Percentiles rank a stretch among this genome's conserved stretches.
Conservation (phyloP, 2,797 vertebrate genomes). For the Alectoris magna region DNA sequence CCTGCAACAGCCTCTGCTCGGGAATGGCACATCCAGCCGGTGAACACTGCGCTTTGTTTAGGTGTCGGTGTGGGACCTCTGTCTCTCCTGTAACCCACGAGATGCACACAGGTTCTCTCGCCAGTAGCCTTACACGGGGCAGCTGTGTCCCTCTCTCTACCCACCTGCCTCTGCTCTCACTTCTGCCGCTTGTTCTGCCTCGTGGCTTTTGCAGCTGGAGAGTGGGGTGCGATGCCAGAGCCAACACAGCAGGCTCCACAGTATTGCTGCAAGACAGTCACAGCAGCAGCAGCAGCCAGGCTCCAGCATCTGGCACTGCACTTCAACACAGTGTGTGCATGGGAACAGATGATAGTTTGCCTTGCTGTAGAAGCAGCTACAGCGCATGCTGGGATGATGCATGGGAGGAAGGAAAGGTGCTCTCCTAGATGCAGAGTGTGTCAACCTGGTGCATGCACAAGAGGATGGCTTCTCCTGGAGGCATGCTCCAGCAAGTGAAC, state of each 20-base stretch:
- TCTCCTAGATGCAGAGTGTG: not conserved
- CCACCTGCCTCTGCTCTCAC: not conserved
- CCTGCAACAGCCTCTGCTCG: not conserved
- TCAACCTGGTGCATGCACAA: rapidly evolving
- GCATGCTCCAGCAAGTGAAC: rapidly evolving
- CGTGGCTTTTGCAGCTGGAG: not conserved
- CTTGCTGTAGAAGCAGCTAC: not conserved
- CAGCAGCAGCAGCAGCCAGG: not conserved
- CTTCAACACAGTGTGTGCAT: rapidly evolving
- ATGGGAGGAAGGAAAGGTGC: not conserved
- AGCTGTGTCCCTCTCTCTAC: not conserved
- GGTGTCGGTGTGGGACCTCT: not conserved
- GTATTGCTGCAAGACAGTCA: not conserved
- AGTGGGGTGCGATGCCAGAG: not conserved
- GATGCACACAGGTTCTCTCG: not conserved
- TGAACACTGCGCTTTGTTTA: not conserved
- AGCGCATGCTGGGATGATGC: not conserved
- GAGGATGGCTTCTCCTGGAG: not conserved
- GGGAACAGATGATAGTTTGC: not conserved
- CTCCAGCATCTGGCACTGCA: not conserved
- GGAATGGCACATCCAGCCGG: not conserved
- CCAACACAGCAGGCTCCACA: not conserved
- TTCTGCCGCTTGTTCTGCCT: not conserved
- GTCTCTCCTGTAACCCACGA: not conserved
- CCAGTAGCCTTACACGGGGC: not conserved